A percentile compares a stretch with the other conserved stretches of the same genome.
Evolutionary conservation across 2,113 vertebrate genomes (phyloP).

Genomic region (Bos taurus): DNA sequence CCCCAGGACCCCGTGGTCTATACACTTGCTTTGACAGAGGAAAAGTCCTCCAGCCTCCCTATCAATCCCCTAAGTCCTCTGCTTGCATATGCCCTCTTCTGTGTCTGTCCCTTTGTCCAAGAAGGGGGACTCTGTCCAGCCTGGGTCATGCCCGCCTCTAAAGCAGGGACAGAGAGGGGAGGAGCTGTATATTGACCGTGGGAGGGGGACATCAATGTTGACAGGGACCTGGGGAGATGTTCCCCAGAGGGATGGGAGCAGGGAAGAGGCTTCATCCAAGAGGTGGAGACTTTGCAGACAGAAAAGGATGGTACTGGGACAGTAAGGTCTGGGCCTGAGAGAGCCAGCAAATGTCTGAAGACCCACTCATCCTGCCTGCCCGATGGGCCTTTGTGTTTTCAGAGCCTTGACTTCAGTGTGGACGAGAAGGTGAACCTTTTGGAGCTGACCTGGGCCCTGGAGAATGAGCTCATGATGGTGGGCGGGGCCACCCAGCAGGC

Average conservation of each 20-base stretch:
- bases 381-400: not conserved
- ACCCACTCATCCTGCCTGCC: not conserved
- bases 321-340: not conserved
- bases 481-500: conserved; percentile 83
- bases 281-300: not conserved
- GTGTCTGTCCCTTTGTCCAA: not conserved
- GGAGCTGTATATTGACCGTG: too few relatives aligned
- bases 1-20: not conserved
- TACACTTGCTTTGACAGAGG: not conserved
- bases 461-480: conserved; percentile 84
- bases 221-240: not conserved
- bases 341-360: not conserved
- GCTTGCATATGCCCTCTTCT: not conserved
- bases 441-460: conserved; percentile 85
- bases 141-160: too few relatives aligned
- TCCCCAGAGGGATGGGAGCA: not conserved
- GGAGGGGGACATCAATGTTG: not conserved
- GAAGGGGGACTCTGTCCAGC: not conserved
- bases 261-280: not conserved
- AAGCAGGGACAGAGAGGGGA: not conserved
- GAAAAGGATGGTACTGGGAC: not conserved
- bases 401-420: conserved; percentile 79
- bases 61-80: not conserved
- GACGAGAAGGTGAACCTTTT: conserved; percentile 84
- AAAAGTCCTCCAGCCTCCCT: not conserved